Base-by-base conservation (phyloP, 2,888 invertebrate genomes). In the Macrosoma leucophasiata region DNA sequence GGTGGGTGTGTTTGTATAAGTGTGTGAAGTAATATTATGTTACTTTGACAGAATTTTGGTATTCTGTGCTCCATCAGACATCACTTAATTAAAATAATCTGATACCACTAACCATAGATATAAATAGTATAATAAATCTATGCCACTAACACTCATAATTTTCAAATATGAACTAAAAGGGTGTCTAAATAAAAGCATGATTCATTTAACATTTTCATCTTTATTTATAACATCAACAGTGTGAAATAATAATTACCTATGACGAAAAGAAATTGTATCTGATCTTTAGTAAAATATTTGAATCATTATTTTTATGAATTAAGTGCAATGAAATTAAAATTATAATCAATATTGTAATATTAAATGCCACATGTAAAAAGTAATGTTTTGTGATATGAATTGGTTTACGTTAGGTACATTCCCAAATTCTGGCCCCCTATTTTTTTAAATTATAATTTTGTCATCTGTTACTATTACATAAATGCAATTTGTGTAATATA, bases 211-310 rank as follows among this genome's bases (percentile, higher is more conserved):
- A 48, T 47, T 47, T 41, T 44, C 34, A 36, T 39, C 39, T 52
- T 58, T 57, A 55, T 57, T 55, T 48, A 49, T 51, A 55, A 59
- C 55, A 58, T 55, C 53, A 58, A 59, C 56, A 55, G 47, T 47
- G 47, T 51, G 55, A 57, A 58, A 58, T 54, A 52, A 56, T 49
- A 52, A 46, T 52, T 44, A 52, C 41, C 44, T 49, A 49, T 52
- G 39, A 48, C 43, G 44, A 55, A 56, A 56, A 46, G 48, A 50
- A 52, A 51, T 54, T 50, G 46, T 48, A 45, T 46, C 37, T 43
- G 45, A 45, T 46, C 47, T 48, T 48, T 48, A 33, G 52, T 54
- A 52, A 52, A 47, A 52, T 54, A 50, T 53, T 45, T 53, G 42
- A 52, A 43, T 51, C 45, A 52, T 51, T 49, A 49, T 32, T 49